Base-by-base conservation (phyloP, 2,888 invertebrate species). In the Asteroscopus sphinx region DNA sequence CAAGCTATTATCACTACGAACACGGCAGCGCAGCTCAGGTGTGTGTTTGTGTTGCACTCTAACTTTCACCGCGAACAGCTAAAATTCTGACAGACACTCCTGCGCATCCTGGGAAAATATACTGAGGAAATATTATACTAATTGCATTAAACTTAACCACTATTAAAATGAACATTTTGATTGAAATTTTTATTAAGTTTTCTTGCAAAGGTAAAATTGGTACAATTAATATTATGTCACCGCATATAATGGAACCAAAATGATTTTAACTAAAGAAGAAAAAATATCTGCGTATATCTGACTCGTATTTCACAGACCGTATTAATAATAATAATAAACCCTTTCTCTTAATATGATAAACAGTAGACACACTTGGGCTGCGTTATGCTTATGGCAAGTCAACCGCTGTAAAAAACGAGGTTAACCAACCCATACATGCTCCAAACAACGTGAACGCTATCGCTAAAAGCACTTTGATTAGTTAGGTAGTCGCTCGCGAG, bases 51-150 rank as follows among this genome's bases (percentile, higher is more conserved):
- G 46, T 48, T 60, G 40, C 55, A 60, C 59, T 73, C 30, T 16
- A 57, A 73, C 73, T 73, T 73, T 73, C 73, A 68, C 73, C 49
- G 1, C 52, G 41, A 6, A 42, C 33, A 53, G 40, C 40, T 53
- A 39, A 66, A 56, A 54, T 54, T 66, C 56, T 47, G 32, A 37
- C 46, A 51, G 26, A 49, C 4, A 47, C 48, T 53, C 21, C 28
- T 49, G 35, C 52, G 45, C 61, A 30, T 39, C 15, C 32, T 48
- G 44, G 56, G 45, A 49, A 46, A 51, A 63, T 56, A 26, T 26
- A 33, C 35, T 26, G n/a, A 40, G 35, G 54, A 66, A 59, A 40
- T 36, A 2, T 41, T 48, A n/a, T 42, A 35, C 44, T 35, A 16
- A 51, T 46, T 33, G 26, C 3, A 15, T 26, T n/a, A n/a, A 12